phyloP scores from a whole-genome alignment of 1,140 invertebrate species.

The Bombus superbus region DNA sequence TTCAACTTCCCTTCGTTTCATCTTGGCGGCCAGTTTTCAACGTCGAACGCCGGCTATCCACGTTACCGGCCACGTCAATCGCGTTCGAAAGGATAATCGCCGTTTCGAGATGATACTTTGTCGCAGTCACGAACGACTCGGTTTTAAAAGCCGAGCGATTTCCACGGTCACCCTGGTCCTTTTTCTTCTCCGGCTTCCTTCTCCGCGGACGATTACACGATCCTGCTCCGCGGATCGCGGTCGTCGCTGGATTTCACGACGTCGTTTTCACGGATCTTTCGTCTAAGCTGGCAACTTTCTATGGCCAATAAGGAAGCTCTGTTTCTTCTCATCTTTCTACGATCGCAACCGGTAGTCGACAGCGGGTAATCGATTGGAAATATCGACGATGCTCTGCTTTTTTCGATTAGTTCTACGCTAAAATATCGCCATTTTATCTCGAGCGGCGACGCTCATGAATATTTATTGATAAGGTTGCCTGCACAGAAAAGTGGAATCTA shows the following conservation, averaged over 20 bases:
- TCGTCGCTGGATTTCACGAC: slow-evolving; percentile 7
- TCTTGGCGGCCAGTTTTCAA: neutral
- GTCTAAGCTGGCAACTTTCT: slow-evolving; percentile 22
- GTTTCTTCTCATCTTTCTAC: neutral
- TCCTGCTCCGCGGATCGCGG: slow-evolving; percentile 18
- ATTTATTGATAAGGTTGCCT: neutral
- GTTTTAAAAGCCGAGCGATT: neutral
- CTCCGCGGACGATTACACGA: too few species aligned
- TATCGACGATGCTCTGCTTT: neutral
- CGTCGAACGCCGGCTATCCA: neutral
- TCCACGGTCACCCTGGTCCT: neutral
- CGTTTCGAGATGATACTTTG: slow-evolving; percentile 14
- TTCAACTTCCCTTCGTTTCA: neutral
- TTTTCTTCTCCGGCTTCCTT: neutral
- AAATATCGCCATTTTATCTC: neutral
- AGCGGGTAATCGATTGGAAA: neutral
- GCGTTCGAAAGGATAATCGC: slow-evolving; percentile 21
- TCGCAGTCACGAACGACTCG: neutral
- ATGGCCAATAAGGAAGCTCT: slow-evolving; percentile 11
- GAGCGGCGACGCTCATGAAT: neutral
- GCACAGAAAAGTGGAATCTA: neutral
- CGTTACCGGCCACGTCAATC: neutral
- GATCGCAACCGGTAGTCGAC: neutral
- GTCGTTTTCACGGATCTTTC: slow-evolving; percentile 17
- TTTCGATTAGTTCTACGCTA: too few species aligned